Percentiles rank a stretch among this genome's conserved stretches.
phyloP scores from a whole-genome alignment of 2,888 invertebrate species.

The Seira ritae region DNA sequence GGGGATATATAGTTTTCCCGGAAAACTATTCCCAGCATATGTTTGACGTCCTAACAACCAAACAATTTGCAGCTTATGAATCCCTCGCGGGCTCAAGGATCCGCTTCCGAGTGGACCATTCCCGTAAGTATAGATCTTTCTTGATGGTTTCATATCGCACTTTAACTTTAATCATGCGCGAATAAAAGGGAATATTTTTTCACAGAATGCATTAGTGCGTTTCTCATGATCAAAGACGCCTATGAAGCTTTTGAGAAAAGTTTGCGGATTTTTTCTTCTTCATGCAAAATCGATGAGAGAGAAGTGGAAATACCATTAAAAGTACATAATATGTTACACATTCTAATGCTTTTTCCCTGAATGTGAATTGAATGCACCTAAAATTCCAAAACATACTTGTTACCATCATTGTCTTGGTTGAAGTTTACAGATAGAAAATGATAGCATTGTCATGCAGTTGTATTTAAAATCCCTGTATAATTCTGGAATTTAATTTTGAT shows the following conservation, averaged over 20 bases:
- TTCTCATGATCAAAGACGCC: conserved; percentile 9
- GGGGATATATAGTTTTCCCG: conserved; percentile 32
- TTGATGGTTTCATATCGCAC: no score
- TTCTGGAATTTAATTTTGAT: no score
- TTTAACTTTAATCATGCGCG: no score
- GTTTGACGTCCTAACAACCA: conserved; percentile 2
- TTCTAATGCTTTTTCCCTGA: background rate
- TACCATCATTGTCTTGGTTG: no score
- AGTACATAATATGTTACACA: background rate
- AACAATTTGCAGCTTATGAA: conserved; percentile 26
- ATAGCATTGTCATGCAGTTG: no score
- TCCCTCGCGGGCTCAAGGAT: conserved; percentile 25
- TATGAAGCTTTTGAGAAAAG: background rate
- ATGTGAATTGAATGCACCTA: background rate
- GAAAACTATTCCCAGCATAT: conserved; percentile 27
- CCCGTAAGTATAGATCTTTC: conserved; percentile 18
- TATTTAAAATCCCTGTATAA: no score
- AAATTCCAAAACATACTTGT: no score
- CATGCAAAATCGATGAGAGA: conserved; percentile 14
- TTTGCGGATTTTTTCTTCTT: background rate
- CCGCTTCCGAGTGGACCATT: background rate
- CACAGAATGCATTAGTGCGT: conserved; percentile 21
- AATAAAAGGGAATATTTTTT: conserved; percentile 10
- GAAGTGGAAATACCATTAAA: background rate
- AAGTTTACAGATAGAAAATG: no score